A percentile compares a stretch with the other conserved stretches of the same genome.
Evolutionary conservation across 2,797 vertebrate species (phyloP).

Genomic region (Astyanax mexicanus): DNA sequence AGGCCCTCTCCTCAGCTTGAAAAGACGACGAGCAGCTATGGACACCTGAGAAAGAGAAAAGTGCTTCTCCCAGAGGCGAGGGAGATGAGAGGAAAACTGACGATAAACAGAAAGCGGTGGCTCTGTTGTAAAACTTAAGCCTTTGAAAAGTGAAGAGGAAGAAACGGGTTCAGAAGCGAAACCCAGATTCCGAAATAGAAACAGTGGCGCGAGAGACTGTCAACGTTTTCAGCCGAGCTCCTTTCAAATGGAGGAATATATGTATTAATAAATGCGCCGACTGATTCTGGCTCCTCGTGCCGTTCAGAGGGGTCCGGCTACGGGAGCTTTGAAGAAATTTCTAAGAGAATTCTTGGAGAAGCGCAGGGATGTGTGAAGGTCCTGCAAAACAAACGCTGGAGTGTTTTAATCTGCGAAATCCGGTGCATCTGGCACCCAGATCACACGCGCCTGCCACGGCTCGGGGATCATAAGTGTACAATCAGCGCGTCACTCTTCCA

Average conservation of each 20-base stretch:
- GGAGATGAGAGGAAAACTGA: slow-evolving; percentile 8
- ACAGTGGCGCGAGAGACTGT: background rate
- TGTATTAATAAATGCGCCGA: slow-evolving; percentile 44
- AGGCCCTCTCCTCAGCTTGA: background rate
- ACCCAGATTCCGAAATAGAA: slow-evolving; percentile 36
- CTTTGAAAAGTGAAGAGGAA: slow-evolving; percentile 38
- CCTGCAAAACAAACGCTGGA: slow-evolving; percentile 8
- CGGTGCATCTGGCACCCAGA: background rate
- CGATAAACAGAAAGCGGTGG: slow-evolving; percentile 22
- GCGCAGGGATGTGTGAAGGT: background rate
- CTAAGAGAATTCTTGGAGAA: slow-evolving; percentile 18
- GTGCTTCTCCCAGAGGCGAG: background rate
- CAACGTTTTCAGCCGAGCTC: background rate
- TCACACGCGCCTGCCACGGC: background rate
- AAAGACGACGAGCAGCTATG: background rate
- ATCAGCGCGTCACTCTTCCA: background rate
- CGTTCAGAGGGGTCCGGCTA: slow-evolving; percentile 15
- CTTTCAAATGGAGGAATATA: slow-evolving; percentile 44
- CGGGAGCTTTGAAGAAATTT: slow-evolving; percentile 42
- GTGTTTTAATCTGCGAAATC: background rate
- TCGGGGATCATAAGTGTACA: background rate
- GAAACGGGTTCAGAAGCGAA: slow-evolving; percentile 31
- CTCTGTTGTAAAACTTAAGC: slow-evolving; percentile 29
- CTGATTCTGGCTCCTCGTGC: slow-evolving; percentile 32
- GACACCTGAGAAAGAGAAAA: slow-evolving; percentile 25